These are phyloP conservation scores for Isotomurus palustris DNA, from an alignment of 2,888 invertebrate species.

Conservation along the genomic window DNA sequence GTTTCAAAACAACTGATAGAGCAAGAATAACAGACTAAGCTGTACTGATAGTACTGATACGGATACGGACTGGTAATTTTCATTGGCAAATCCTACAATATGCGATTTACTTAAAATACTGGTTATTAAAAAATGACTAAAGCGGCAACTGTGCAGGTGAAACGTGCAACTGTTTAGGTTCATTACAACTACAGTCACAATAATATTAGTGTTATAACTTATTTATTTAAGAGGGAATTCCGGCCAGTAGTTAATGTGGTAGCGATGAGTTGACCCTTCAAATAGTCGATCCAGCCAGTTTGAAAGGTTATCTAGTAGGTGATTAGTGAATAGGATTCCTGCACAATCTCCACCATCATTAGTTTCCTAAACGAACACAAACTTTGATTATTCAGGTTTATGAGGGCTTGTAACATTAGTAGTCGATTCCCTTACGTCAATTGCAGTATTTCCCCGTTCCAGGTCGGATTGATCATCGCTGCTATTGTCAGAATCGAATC, in stretches of 20 bases:
- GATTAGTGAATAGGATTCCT: slow-evolving; percentile 62
- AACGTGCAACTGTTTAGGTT: no score
- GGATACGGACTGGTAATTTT: no score
- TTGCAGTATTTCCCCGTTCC: slow-evolving; percentile 48
- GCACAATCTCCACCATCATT: slow-evolving; percentile 46
- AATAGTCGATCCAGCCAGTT: slow-evolving; percentile 96
- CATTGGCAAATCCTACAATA: no score
- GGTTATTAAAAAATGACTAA: no score
- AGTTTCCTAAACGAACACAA: neutral
- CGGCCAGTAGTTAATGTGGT: slow-evolving; percentile 98
- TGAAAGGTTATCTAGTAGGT: slow-evolving; percentile 82
- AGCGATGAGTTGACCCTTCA: slow-evolving; percentile 91
- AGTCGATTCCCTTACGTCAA: neutral
- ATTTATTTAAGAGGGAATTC: slow-evolving; percentile 59
- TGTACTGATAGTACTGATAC: no score
- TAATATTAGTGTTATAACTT: no score
- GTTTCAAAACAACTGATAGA: no score
- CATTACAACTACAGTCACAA: no score
- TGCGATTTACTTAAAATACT: no score
- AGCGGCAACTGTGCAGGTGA: no score
- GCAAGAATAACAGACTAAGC: no score
- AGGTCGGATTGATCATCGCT: slow-evolving; percentile 51
- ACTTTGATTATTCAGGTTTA: no score
- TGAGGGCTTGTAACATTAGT: neutral
- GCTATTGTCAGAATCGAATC: slow-evolving; percentile 66